phyloP scores from a whole-genome alignment of 2,888 invertebrate genomes.

The Portevinia maculata region DNA sequence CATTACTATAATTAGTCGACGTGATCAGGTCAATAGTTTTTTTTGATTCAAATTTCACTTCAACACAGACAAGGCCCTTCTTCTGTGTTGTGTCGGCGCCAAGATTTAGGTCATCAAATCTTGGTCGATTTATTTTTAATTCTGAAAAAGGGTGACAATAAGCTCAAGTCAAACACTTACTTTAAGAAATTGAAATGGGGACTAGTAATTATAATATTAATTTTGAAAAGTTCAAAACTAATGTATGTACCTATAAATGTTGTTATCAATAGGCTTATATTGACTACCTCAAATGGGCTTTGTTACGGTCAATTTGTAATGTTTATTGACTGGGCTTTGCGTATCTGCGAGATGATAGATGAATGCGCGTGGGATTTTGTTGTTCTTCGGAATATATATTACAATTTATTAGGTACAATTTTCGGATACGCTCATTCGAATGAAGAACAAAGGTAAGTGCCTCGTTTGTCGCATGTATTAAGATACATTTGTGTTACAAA shows the following conservation, averaged over 20 bases:
- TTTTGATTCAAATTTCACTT: slow-evolving; percentile 34
- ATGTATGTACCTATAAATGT: slow-evolving; percentile 9
- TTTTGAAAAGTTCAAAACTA: slow-evolving; percentile 34
- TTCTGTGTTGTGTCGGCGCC: slow-evolving; percentile 23
- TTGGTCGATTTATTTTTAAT: slow-evolving; percentile 22
- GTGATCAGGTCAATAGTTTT: slow-evolving; percentile 47
- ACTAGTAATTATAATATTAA: slow-evolving; percentile 47
- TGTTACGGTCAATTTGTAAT: slow-evolving; percentile 12
- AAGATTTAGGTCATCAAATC: slow-evolving; percentile 48
- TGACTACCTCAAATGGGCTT: slow-evolving; percentile 20
- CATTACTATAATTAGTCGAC: slow-evolving; percentile 36
- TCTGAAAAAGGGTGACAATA: slow-evolving; percentile 23
- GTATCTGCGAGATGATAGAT: slow-evolving; percentile 4
- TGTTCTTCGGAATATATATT: background rate
- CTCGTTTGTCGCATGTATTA: too few relatives aligned
- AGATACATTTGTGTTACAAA: too few relatives aligned
- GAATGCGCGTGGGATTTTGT: slow-evolving; percentile 8
- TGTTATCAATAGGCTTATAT: slow-evolving; percentile 23
- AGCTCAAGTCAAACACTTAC: slow-evolving; percentile 10
- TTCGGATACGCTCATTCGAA: background rate
- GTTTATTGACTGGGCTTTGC: slow-evolving; percentile 2
- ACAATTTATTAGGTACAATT: background rate
- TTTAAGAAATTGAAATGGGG: slow-evolving; percentile 10
- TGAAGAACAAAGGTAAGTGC: background rate
- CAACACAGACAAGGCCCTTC: background rate